A percentile compares a stretch with the other conserved stretches of the same genome.
Evolutionary conservation across 2,888 invertebrate genomes (phyloP).

Genomic region (Coelinius sp.): DNA sequence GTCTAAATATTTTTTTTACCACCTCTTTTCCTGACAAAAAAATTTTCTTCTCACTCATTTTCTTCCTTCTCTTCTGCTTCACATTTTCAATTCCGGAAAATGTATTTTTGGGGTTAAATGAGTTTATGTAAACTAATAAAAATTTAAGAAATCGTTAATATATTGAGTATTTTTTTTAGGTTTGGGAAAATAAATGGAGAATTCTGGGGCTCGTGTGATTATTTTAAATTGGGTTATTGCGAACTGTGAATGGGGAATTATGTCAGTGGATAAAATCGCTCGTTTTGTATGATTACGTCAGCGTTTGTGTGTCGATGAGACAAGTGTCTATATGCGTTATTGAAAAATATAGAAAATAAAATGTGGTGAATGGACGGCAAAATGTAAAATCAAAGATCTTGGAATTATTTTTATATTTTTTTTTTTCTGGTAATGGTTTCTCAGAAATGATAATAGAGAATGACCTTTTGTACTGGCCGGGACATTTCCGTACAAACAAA

Average conservation of each 20-base stretch:
- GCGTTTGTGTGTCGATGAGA: slow-evolving; percentile 1
- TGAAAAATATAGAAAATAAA: not conserved
- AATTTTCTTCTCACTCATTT: slow-evolving; percentile 13
- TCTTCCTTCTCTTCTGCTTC: slow-evolving; percentile 21
- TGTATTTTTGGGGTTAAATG: slow-evolving; percentile 15
- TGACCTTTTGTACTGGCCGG: not conserved
- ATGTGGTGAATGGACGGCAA: not conserved
- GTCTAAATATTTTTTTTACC: slow-evolving; percentile 23
- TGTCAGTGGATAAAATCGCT: slow-evolving; percentile 18
- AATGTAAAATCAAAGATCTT: not conserved
- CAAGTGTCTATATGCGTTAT: not conserved
- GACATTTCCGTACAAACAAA: not conserved
- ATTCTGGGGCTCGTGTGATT: not conserved
- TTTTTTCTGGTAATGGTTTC: not conserved
- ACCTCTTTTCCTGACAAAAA: slow-evolving; percentile 68
- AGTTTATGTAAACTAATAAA: slow-evolving; percentile 1
- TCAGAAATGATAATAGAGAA: not conserved
- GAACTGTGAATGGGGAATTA: slow-evolving; percentile 5
- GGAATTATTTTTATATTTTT: not conserved
- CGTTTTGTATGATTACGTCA: slow-evolving; percentile 12
- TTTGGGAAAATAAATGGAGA: not conserved
- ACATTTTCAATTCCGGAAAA: slow-evolving; percentile 1
- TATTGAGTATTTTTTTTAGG: not conserved
- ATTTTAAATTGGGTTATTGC: slow-evolving; percentile 21
- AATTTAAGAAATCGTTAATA: not conserved